Evolutionary conservation across 37 sponge, comb jelly and placozoan species (phyloP), one percentile per base, ranked within the genome.

Genomic region (Theonella swinhoei): DNA sequence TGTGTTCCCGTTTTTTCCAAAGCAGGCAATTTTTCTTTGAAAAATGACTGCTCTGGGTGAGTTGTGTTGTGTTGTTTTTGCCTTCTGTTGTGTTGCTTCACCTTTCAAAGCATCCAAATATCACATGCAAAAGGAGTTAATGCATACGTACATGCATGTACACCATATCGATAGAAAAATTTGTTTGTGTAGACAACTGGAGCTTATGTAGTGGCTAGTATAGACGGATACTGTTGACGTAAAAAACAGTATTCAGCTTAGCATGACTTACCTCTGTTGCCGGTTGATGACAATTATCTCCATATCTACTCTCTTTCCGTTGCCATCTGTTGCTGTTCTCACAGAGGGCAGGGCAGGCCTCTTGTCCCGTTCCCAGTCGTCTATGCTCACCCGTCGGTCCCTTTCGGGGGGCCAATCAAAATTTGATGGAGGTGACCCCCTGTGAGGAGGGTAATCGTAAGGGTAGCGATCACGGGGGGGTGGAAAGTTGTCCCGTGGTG

Each of bases 221-320:
- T n/a, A n/a, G n/a, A n/a, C n/a, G n/a, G n/a, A n/a, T n/a, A n/a
- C n/a, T n/a, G n/a, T n/a, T n/a, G n/a, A n/a, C n/a, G n/a, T n/a
- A 58, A 17, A 76, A 37, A 76, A 25, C 22, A 22, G 25, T n/a
- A 70, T 3, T 29, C 68, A 64, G 39, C 41, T 43, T 66, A n/a
- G n/a, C n/a, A n/a, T n/a, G n/a, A 17, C 90, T 78, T 70, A 91
- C 91, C 62, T 91, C 59, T 91, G 91, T 33, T 77, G 87, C 35
- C 67, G 85, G 68, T 86, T 86, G 29, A 91, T 81, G 24, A 91
- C 87, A 72, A 91, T 86, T 31, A 91, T 86, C 64, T 86, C 83
- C 87, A 86, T 86, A 33, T 91, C 90, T 33, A 74, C 32, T 28
- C 25, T 42, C 17, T 37, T 65, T 1, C 38, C 64, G 4, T 75